Base-by-base conservation (phyloP, 2,888 invertebrate species). In the Standfussiana lucernea region DNA sequence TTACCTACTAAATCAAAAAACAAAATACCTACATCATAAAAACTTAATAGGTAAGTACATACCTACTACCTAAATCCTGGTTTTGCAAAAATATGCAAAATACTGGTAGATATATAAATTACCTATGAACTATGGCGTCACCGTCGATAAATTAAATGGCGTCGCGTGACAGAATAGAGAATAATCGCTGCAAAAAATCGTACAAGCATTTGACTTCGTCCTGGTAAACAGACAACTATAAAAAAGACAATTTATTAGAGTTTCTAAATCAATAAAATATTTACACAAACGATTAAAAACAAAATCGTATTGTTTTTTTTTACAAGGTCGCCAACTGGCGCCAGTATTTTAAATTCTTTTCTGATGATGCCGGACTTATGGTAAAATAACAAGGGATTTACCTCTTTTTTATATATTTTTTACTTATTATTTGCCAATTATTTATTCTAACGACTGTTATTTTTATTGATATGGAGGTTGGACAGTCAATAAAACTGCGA, bases 321-420 rank as follows among this genome's bases (percentile, higher is more conserved):
- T 83, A 85, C 92, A 92, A 93, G 93, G 93, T 91, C 92, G 90
- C 66, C 81, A 86, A 88, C 87, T 92, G 93, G 93, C 93, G 93
- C 93, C 93, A 92, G 83, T 83, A 76, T 71, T 90, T 88, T 80
- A 89, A 90, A 93, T 93, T 92, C 88, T 91, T 91, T 88, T 86
- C 83, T 83, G 85, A 86, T 90, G 89, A 91, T 90, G 80, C 86
- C 89, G 89, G 86, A 88, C 77, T 84, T 84, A 77, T 62, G 71
- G 66, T 40, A 10, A 79, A 85, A 85, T 78, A 85, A 83, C 83
- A 76, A 70, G 84, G 76, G 77, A 83, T 86, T 89, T 86, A 86
- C 87, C 86, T 79, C 75, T 80, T 84, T 84, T 83, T 80, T 71
- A 42, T 13, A 66, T 15, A 59, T 69, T 79, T 76, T 77, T 76